Percentiles rank a stretch among this genome's conserved stretches.
Evolutionary conservation across 2,113 vertebrate genomes (phyloP).

Genomic region (Corythornis vintsioides): DNA sequence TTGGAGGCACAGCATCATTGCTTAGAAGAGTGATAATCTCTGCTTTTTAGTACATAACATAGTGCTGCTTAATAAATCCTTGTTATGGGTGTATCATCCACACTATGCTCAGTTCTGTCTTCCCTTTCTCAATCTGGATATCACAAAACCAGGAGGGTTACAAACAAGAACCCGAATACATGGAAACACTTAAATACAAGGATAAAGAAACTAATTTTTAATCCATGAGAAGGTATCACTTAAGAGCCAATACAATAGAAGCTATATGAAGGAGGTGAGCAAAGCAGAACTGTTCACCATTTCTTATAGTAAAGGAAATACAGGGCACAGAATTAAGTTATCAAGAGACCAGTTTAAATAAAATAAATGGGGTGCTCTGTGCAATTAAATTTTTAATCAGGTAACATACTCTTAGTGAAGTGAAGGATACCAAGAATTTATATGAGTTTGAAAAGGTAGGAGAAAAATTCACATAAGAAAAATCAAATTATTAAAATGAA

Average conservation of each 20-base stretch:
- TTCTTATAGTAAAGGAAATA: background rate
- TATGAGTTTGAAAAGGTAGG: background rate
- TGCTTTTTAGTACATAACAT: rapidly evolving
- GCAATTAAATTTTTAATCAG: background rate
- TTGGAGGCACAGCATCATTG: rapidly evolving
- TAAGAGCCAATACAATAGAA: background rate
- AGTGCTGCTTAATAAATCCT: background rate
- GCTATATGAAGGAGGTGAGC: background rate
- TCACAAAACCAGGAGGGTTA: background rate
- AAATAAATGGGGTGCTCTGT: background rate
- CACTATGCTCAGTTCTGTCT: background rate
- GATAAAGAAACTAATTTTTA: background rate
- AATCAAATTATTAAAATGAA: background rate
- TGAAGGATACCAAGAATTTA: background rate
- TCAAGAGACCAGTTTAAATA: background rate
- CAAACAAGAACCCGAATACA: background rate
- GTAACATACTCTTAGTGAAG: background rate
- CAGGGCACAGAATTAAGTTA: background rate
- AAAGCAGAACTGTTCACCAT: background rate
- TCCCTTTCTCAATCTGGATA: background rate
- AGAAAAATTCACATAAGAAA: background rate
- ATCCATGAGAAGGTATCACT: background rate
- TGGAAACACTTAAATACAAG: background rate
- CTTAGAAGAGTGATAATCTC: background rate
- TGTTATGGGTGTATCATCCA: background rate